Percentiles rank a stretch among this genome's conserved stretches.
These are phyloP conservation scores for Columba janthina DNA, from an alignment of 2,113 vertebrate species.

Conservation along the genomic window DNA sequence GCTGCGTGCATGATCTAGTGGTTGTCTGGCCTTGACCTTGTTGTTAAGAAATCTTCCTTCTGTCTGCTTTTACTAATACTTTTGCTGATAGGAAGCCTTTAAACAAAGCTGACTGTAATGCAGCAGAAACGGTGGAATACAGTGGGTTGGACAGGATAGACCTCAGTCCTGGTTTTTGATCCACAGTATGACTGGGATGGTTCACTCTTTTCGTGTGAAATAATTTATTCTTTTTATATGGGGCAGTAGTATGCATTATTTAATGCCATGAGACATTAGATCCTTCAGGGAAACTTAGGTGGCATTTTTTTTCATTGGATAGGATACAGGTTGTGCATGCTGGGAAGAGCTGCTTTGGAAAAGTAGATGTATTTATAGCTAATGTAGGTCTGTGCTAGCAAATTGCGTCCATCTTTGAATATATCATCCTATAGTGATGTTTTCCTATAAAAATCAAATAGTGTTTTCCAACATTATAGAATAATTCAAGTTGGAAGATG, in stretches of 20 bases:
- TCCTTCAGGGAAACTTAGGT: not conserved
- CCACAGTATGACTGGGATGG: not conserved
- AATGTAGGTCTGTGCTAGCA: not conserved
- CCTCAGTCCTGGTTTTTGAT: not conserved
- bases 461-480: not conserved
- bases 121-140: not conserved
- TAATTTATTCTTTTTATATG: not conserved
- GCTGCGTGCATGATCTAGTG: not conserved
- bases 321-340: not conserved
- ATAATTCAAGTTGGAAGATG: not conserved
- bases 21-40: not conserved
- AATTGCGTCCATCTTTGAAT: not conserved
- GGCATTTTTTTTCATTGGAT: not conserved
- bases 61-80: too few relatives aligned
- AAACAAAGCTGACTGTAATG: not conserved
- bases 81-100: not conserved
- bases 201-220: not conserved
- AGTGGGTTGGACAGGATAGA: rapidly evolving
- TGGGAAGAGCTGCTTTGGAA: not conserved
- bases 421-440: not conserved
- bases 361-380: not conserved
- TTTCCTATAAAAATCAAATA: not conserved
- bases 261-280: not conserved
- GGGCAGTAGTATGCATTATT: not conserved
- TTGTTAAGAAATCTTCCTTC: too few relatives aligned